Conservation (phyloP, 92 coral and sea anemone species). For the Siderastrea radians region DNA sequence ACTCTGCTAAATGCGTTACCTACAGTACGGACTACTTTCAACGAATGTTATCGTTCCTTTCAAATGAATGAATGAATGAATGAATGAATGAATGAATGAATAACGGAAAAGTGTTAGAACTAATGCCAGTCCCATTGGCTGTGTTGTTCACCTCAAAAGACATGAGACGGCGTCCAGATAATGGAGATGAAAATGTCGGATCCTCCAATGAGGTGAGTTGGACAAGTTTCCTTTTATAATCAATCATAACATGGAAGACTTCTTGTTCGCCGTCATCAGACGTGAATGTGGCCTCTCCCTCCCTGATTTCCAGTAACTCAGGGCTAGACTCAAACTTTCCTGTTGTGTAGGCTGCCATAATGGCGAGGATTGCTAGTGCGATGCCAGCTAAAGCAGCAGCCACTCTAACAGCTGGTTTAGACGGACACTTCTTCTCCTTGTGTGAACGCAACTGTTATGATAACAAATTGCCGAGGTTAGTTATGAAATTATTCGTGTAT, state of each 20-base stretch:
- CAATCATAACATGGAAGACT: slow-evolving; percentile 42
- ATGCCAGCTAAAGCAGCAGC: slow-evolving; percentile 36
- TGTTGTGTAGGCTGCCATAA: slow-evolving; percentile 25
- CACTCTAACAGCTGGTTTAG: slow-evolving; percentile 10
- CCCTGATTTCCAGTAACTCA: slow-evolving; percentile 58
- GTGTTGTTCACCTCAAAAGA: slow-evolving; percentile 31
- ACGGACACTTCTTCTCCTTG: slow-evolving; percentile 12
- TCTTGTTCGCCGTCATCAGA: slow-evolving; percentile 45
- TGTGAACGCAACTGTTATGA: slow-evolving; percentile 16
- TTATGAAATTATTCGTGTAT: too few relatives aligned
- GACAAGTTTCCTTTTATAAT: slow-evolving; percentile 43
- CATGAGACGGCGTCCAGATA: slow-evolving; percentile 46
- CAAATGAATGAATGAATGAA: too few relatives aligned
- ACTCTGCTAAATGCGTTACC: too few relatives aligned
- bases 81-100: slow-evolving; percentile 4
- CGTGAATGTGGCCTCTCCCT: slow-evolving; percentile 52
- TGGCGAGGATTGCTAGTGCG: slow-evolving; percentile 8
- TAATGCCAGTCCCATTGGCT: slow-evolving; percentile 16
- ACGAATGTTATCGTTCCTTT: too few relatives aligned
- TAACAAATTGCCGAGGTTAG: too few relatives aligned
- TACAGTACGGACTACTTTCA: too few relatives aligned
- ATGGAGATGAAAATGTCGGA: neutral
- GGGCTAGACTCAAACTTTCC: slow-evolving; percentile 41
- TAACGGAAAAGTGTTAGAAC: neutral
- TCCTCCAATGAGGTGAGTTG: slow-evolving; percentile 31